Base-by-base conservation (phyloP, 2,113 vertebrate species). In the Sapajus apella region DNA sequence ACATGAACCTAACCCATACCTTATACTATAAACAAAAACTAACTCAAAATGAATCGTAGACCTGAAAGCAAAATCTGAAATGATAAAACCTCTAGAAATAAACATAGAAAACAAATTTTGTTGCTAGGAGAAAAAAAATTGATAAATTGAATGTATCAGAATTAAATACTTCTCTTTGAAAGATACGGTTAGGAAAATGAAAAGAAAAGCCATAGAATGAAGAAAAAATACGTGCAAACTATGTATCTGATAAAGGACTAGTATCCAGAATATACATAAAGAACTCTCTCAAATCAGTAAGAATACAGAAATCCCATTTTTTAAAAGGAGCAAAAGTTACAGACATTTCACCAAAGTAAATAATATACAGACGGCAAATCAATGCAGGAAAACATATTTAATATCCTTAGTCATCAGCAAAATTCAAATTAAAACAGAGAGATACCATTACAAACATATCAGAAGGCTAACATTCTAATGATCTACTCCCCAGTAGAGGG, bases 111-210 rank as follows among this genome's bases (percentile, higher is more conserved):
- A 72, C 55, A 75, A 85, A 73, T 37, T 55, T 83, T 79, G 16
- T 56, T 84, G 45, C 45, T 56, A 88, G 58, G 18, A 89, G 13
- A 4, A 30, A 75, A 40, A 56, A 79, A 50, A 56, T n/a, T 21
- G 6, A 64, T 21, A 58, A 77, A 43, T 6, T 55, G 9, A 87
- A 40, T 76, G 81, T 61, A 66, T n/a, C 87, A 93, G 80, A 80
- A 79, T 68, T 79, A 92, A 97, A 89, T 90, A 52, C 18, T 50
- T 94, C 23, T 88, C 8, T n/a, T 91, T 47, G 52, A 94, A 84
- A 76, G 70, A 64, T 16, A 76, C 18, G 21, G 2, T 27, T 66
- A 37, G 35, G 27, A 85, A 86, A 90, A 81, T 61, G 9, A 52
- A 92, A 89, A 82, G 10, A 50, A 92, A 90, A 87, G 20, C 6